Conservation (phyloP, 2,888 invertebrate genomes). For the Emmelina monodactyla region DNA sequence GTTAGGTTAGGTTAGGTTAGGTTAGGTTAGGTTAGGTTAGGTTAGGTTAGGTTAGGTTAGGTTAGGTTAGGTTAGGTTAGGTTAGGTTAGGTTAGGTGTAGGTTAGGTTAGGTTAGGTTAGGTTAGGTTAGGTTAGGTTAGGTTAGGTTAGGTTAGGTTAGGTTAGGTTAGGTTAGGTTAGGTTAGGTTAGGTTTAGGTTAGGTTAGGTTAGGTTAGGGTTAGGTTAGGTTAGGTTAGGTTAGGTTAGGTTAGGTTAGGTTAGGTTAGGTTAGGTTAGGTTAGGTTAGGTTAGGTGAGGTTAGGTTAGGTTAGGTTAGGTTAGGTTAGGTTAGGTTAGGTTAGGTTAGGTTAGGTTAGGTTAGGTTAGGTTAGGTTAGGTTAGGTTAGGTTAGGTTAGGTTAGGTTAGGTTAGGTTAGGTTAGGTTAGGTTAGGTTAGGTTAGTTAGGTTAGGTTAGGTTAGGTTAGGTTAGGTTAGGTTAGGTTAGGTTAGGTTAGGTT, state of each 20-base stretch:
- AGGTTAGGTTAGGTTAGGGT: constrained; percentile 18
- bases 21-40: constrained; percentile 11
- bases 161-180: constrained; percentile 14
- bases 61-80: constrained; percentile 14
- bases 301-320: constrained; percentile 13
- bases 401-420: constrained; percentile 16
- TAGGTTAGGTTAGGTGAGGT: constrained; percentile 21
- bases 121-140: constrained; percentile 21
- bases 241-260: constrained; percentile 17
- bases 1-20: constrained; percentile 13
- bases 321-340: constrained; percentile 14
- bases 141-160: constrained; percentile 13
- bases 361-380: constrained; percentile 15
- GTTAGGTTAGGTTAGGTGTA: constrained; percentile 6
- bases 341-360: constrained; percentile 15
- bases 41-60: constrained; percentile 13
- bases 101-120: constrained; percentile 19
- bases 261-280: constrained; percentile 18
- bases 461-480: constrained; percentile 13
- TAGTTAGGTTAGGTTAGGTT: constrained; percentile 18
- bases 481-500: constrained; percentile 14
- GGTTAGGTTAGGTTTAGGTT: constrained; percentile 15
- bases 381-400: constrained; percentile 15
- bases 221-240: constrained; percentile 15
- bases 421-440: constrained; percentile 20